Evolutionary conservation across 2,888 invertebrate genomes (phyloP), one percentile per base, ranked within the genome.

Genomic region (Stenodera caucasica): DNA sequence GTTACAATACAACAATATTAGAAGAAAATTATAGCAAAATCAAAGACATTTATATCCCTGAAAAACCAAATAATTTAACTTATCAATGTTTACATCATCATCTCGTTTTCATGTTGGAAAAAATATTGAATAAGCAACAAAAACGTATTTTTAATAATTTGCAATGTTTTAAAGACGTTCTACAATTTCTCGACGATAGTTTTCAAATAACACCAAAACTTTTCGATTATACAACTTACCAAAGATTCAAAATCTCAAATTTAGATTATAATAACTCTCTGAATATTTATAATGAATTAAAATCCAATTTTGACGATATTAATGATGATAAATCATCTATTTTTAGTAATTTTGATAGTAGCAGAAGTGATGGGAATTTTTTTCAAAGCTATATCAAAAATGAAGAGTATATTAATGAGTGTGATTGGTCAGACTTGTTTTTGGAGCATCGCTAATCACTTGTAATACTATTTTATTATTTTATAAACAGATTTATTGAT

Each of bases 51-150:
- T 23, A 57, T 1, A 75, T 79, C 60, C 75, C 83, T 49, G 83
- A 85, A 23, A 81, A 82, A 65, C 86, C 90, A 45, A 81, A 79
- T 58, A 86, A 78, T 68, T 68, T 91, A 58, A 85, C 88, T 54
- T 97, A 92, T 79, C 88, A 91, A 68, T 89, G 88, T 75, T 95
- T 98, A 75, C 98, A 98, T 81, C 96, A 98, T 78, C 98, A 98
- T 81, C 85, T 98, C 65, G 93, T 95, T 54, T 96, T 95, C 78
- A 98, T 98, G 98, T 84, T 95, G 73, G 94, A 96, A 73, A 90
- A 90, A 79, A 77, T 90, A 37, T 82, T 97, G 69, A 84, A 87
- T 0, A 90, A 89, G 72, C 80, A 84, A 53, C 87, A 92, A 72
- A 88, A 92, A 72, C 82, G 86, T 67, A 80, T 88, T 53, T 96